Evolutionary conservation across 2,888 invertebrate species (phyloP), one percentile per base, ranked within the genome.

Genomic region (Celastrina argiolus): DNA sequence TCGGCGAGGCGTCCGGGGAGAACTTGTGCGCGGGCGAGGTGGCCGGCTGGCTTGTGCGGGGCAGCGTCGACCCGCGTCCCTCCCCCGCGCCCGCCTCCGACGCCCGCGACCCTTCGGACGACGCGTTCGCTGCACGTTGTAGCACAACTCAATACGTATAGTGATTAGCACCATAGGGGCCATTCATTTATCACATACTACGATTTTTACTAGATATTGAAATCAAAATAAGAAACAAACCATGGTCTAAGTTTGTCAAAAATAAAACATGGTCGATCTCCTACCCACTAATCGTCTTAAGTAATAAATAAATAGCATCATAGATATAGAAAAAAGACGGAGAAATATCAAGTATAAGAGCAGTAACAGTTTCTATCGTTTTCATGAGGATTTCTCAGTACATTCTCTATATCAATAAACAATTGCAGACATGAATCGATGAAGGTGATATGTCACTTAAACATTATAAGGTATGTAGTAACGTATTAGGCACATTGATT

Each of bases 1-100:
- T 96, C 71, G 96, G 97, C 73, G 96, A 96, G 64, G 95, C 96
- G 75, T 96, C 96, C 42, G 96, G 96, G 67, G 95, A 95, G 85
- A 94, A 96, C 87, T 96, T 96, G 70, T 85, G 89, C 45, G 87
- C 85, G 2, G 88, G 88, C 26, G 87, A 87, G 0, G 88, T 86
- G 1, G 87, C 85, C 2, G 87, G 78, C 0, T 67, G 66, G 1
- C 87, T 88, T 1, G 87, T 91, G 1, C 88, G 80, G 22, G 89
- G 91, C 63, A 88, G 73, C 2, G 90, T 90, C 61, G 87, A 85
- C 18, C 88, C 90, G 0, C 86, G 82, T 5, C 85, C 83, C 4
- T 82, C 83, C 4, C 83, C 88, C 73, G 92, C 92, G 56, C 93
- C 92, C 16, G 91, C 92, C 71, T 90, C 91, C 12, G 88, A 87